phyloP scores from a whole-genome alignment of 2,797 vertebrate species.

The Typhlichthys eigenmanni region DNA sequence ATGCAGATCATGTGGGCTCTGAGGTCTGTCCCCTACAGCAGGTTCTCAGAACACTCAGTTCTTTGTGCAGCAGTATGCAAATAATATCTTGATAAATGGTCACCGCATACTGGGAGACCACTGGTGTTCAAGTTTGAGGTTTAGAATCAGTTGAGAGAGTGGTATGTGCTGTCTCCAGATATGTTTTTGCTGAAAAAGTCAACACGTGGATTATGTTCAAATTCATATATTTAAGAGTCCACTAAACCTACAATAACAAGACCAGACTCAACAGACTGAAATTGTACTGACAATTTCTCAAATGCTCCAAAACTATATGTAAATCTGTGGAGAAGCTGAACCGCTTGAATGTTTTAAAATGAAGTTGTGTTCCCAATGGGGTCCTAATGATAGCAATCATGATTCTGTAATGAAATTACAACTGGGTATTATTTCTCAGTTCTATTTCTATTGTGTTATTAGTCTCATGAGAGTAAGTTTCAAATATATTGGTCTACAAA shows the following conservation, averaged over 20 bases:
- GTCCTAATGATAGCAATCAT: slow-evolving; percentile 26
- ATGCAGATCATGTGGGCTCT: slow-evolving; percentile 59
- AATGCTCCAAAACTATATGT: no score
- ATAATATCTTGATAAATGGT: slow-evolving; percentile 69
- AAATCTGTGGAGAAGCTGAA: no score
- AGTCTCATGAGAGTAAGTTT: slow-evolving; percentile 43
- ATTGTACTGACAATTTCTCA: slow-evolving; percentile 13
- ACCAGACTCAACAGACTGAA: not conserved
- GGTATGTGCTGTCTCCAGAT: slow-evolving; percentile 39
- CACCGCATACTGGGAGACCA: slow-evolving; percentile 45
- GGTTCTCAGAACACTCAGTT: slow-evolving; percentile 55
- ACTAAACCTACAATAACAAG: slow-evolving; percentile 4
- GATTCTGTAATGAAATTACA: slow-evolving; percentile 27
- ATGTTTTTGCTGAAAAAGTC: slow-evolving; percentile 35
- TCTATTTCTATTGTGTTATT: slow-evolving; percentile 20
- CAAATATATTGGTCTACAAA: slow-evolving; percentile 55
- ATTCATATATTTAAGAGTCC: slow-evolving; percentile 23
- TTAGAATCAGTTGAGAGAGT: slow-evolving; percentile 50
- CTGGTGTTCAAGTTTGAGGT: slow-evolving; percentile 46
- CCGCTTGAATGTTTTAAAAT: no score
- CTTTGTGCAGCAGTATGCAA: slow-evolving; percentile 64
- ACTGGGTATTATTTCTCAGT: slow-evolving; percentile 36
- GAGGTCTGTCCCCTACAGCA: slow-evolving; percentile 54
- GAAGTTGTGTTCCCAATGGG: no score
- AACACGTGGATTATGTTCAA: slow-evolving; percentile 18